Conservation (phyloP, 1,140 invertebrate genomes). For the Formica selysi region DNA sequence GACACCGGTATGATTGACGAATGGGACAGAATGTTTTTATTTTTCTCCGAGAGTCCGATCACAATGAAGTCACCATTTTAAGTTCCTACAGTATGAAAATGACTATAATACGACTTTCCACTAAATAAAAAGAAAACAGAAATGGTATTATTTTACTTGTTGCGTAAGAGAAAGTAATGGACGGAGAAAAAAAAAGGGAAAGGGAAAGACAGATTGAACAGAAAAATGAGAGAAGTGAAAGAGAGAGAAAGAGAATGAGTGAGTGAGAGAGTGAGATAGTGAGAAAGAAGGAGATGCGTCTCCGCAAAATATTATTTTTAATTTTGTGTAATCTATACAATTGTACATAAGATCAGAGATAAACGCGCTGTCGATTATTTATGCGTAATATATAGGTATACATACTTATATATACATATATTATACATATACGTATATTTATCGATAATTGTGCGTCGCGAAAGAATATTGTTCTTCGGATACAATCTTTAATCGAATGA, state of each 20-base stretch:
- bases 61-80: slow-evolving; percentile 80
- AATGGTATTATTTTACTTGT: slow-evolving; percentile 77
- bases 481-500: slow-evolving; percentile 80
- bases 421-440: slow-evolving; percentile 82
- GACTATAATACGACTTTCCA: slow-evolving; percentile 78
- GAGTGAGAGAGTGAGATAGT: not conserved
- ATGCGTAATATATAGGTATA: slow-evolving; percentile 81
- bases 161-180: slow-evolving; percentile 22
- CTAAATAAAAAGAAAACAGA: slow-evolving; percentile 50
- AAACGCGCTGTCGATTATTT: slow-evolving; percentile 83
- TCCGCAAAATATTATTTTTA: slow-evolving; percentile 80
- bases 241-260: not conserved
- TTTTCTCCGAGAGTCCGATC: slow-evolving; percentile 76
- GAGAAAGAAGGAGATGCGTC: slow-evolving; percentile 47
- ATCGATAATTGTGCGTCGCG: slow-evolving; percentile 82
- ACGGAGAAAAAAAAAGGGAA: slow-evolving; percentile 33
- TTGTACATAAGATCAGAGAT: slow-evolving; percentile 83
- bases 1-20: slow-evolving; percentile 32
- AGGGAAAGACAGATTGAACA: slow-evolving; percentile 11
- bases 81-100: slow-evolving; percentile 83
- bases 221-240: not conserved
- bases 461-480: slow-evolving; percentile 81
- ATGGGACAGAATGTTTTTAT: slow-evolving; percentile 62
- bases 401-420: slow-evolving; percentile 70
- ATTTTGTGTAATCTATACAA: slow-evolving; percentile 77